Conservation (phyloP, 2,113 vertebrate genomes). For the Myotis yumanensis region DNA sequence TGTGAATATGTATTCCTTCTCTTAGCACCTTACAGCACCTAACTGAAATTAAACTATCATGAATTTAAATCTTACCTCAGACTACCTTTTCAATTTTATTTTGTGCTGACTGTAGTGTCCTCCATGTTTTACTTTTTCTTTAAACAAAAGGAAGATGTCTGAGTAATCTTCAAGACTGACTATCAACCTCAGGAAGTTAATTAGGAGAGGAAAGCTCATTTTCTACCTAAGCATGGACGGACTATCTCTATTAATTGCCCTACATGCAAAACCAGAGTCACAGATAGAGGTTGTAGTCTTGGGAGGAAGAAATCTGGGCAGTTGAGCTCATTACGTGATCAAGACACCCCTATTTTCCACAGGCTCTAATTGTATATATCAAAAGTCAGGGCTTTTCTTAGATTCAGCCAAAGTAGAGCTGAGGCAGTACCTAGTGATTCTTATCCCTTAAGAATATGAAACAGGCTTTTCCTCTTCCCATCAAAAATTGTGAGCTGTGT, state of each 20-base stretch:
- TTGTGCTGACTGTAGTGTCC: neutral
- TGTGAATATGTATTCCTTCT: neutral
- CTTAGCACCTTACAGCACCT: neutral
- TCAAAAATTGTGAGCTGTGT: neutral
- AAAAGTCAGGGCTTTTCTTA: neutral
- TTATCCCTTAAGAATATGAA: neutral
- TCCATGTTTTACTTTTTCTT: slow-evolving; percentile 20
- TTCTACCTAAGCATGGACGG: neutral
- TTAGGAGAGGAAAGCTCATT: neutral
- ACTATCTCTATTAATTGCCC: neutral
- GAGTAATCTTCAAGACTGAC: slow-evolving; percentile 19
- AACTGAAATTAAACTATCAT: neutral
- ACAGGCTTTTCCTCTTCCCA: neutral
- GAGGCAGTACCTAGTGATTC: neutral
- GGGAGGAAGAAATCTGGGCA: neutral
- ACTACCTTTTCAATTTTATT: slow-evolving; percentile 43
- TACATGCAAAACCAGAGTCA: neutral
- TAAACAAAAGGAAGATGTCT: neutral
- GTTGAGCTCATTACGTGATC: neutral
- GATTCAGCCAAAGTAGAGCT: neutral
- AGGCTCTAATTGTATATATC: neutral
- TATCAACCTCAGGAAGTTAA: neutral
- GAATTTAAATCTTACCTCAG: slow-evolving; percentile 6
- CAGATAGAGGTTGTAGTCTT: neutral
- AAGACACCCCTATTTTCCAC: neutral